Percentiles rank a stretch among this genome's conserved stretches.
These are phyloP conservation scores for Tarsius wallacei DNA, from an alignment of 2,797 vertebrate species.

Conservation along the genomic window DNA sequence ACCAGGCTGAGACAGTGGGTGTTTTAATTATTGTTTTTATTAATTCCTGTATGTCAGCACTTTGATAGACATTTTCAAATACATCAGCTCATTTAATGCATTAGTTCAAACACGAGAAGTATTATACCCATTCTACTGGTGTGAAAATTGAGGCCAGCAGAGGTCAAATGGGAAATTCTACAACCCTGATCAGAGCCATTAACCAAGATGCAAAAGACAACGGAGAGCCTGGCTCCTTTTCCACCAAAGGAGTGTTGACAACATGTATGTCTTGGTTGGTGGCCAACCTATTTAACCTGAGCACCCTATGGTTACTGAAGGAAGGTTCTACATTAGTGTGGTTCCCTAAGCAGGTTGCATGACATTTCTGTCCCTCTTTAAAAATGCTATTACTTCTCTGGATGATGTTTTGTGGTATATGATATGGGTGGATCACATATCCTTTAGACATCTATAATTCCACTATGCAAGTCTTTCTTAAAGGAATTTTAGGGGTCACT, in stretches of 20 bases:
- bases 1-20: slow-evolving; percentile 42
- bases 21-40: slow-evolving; percentile 75
- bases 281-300: not conserved
- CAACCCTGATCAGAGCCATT: not conserved
- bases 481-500: slow-evolving; percentile 59
- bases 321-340: slow-evolving; percentile 18
- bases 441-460: slow-evolving; percentile 54
- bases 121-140: not conserved
- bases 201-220: not conserved
- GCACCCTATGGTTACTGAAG: not conserved
- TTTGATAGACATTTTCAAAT: slow-evolving; percentile 52
- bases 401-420: slow-evolving; percentile 22
- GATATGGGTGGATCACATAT: slow-evolving; percentile 14
- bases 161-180: not conserved
- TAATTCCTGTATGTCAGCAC: slow-evolving; percentile 53
- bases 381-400: not conserved
- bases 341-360: slow-evolving; percentile 18
- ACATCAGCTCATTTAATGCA: not conserved
- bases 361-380: slow-evolving; percentile 36
- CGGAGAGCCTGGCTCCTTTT: not conserved
- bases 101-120: not conserved
- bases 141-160: slow-evolving; percentile 14
- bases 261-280: not conserved
- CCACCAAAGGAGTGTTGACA: not conserved
- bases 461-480: not conserved